Percentiles rank a stretch among this genome's conserved stretches.
These are phyloP conservation scores for Lepilemur ruficaudatus DNA, from an alignment of 2,797 vertebrate species.

Conservation along the genomic window DNA sequence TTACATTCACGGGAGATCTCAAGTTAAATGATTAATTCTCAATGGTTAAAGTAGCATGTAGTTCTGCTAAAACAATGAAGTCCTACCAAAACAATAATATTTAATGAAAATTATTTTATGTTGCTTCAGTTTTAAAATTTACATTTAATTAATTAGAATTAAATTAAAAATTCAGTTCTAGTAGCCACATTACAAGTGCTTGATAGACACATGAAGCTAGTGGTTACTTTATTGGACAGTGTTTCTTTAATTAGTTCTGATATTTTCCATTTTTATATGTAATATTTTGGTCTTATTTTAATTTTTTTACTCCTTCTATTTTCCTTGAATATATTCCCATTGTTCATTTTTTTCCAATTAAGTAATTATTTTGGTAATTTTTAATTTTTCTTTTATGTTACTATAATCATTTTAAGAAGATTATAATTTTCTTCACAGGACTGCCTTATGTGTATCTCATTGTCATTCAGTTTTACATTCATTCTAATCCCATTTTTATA, in stretches of 20 bases:
- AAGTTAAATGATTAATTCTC: neutral
- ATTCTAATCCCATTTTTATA: slow-evolving; percentile 9
- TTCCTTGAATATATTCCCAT: neutral
- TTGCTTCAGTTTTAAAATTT: neutral
- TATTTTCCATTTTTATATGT: neutral
- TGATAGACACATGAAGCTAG: neutral
- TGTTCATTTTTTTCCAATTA: neutral
- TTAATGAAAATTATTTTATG: neutral
- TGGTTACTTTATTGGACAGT: neutral
- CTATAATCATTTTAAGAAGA: slow-evolving; percentile 26
- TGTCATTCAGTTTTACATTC: slow-evolving; percentile 17
- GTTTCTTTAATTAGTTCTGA: neutral
- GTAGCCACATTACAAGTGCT: neutral
- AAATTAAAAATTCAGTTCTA: neutral
- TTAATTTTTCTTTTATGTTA: neutral
- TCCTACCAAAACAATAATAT: neutral
- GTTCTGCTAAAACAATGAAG: neutral
- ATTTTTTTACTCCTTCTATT: neutral
- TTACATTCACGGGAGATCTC: neutral
- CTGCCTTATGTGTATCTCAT: neutral
- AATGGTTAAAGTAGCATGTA: neutral
- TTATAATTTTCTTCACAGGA: slow-evolving; percentile 12
- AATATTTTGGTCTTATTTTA: neutral
- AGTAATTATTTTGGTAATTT: slow-evolving; percentile 20
- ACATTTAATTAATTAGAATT: slow-evolving; percentile 6